phyloP scores from a whole-genome alignment of 1,140 invertebrate species.

The Magallana gigas region DNA sequence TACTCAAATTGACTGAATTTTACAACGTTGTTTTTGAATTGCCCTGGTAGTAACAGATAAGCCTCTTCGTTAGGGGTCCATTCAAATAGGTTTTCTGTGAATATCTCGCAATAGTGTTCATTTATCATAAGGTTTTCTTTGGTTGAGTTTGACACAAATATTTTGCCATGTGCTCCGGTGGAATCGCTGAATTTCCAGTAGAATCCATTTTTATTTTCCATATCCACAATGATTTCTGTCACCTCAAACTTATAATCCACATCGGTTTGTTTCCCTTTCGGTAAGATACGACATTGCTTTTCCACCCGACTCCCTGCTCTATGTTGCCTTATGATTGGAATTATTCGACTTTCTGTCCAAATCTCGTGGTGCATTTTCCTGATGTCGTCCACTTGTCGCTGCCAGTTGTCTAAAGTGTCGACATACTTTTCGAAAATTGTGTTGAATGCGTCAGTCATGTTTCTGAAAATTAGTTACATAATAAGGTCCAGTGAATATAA shows the following conservation, averaged over 20 bases:
- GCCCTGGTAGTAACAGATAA: slow-evolving; percentile 38
- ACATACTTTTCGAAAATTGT: slow-evolving; percentile 20
- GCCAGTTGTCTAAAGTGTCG: slow-evolving; percentile 45
- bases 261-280: slow-evolving; percentile 39
- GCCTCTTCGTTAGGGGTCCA: not conserved
- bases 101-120: slow-evolving; percentile 41
- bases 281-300: slow-evolving; percentile 49
- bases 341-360: slow-evolving; percentile 42
- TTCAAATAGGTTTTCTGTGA: slow-evolving; percentile 25
- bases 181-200: slow-evolving; percentile 44
- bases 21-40: slow-evolving; percentile 56
- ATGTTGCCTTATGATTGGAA: slow-evolving; percentile 45
- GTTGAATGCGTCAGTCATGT: not conserved
- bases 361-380: slow-evolving; percentile 55
- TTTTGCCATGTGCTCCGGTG: slow-evolving; percentile 40
- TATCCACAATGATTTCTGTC: slow-evolving; percentile 27
- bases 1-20: slow-evolving; percentile 46
- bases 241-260: slow-evolving; percentile 58
- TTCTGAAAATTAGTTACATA: not conserved
- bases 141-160: slow-evolving; percentile 30
- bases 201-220: not conserved
- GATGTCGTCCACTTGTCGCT: slow-evolving; percentile 46
- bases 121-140: slow-evolving; percentile 1
- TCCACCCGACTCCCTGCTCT: slow-evolving; percentile 57
- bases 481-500: not conserved